Percentiles rank a stretch among this genome's conserved stretches.
phyloP scores from a whole-genome alignment of 2,113 vertebrate species.

The Genyomyrus donnyi region DNA sequence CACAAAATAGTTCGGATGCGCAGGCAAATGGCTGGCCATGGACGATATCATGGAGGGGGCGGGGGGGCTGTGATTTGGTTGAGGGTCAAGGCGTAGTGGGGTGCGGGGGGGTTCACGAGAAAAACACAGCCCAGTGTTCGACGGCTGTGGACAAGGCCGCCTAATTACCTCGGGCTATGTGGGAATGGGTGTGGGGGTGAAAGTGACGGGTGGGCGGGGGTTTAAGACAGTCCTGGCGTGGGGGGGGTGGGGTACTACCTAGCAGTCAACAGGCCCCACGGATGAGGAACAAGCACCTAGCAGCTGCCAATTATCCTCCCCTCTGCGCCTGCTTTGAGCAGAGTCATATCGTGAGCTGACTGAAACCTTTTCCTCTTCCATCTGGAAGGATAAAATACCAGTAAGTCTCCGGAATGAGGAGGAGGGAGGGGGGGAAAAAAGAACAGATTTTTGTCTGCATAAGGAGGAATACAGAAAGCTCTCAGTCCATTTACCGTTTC shows the following conservation, averaged over 20 bases:
- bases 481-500: background rate
- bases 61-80: too few species aligned
- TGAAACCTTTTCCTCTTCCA: constrained; percentile 95
- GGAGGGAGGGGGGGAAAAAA: background rate
- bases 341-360: constrained; percentile 94
- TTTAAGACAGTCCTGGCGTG: constrained; percentile 29
- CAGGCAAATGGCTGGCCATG: background rate
- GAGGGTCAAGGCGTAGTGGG: too few species aligned
- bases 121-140: background rate
- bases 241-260: constrained; percentile 78
- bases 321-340: constrained; percentile 94
- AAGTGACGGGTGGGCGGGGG: background rate
- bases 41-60: background rate
- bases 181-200: constrained; percentile 11
- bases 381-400: constrained; percentile 92
- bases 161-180: background rate
- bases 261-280: constrained; percentile 69
- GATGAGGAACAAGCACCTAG: constrained; percentile 80
- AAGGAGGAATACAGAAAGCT: constrained; percentile 21
- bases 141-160: background rate
- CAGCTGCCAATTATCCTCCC: constrained; percentile 94
- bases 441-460: constrained; percentile 21
- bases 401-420: constrained; percentile 53
- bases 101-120: background rate
- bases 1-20: background rate